phyloP scores from a whole-genome alignment of 1,140 invertebrate species.

The Pristionchus pacificus region DNA sequence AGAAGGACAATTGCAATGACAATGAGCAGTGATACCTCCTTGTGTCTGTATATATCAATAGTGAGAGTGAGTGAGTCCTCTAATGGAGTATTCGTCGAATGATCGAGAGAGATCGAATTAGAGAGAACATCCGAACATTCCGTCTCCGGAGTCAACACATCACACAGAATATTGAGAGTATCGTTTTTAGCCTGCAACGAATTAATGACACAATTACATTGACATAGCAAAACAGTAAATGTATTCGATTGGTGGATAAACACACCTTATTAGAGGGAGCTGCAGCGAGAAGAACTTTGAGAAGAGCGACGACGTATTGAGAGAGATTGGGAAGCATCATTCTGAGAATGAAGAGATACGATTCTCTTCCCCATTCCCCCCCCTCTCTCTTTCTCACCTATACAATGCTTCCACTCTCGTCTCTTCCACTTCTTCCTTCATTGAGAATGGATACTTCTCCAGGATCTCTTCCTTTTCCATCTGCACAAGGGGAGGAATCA shows the following conservation, averaged over 20 bases:
- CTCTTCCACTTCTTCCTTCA: slow-evolving; percentile 45
- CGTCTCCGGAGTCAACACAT: slow-evolving; percentile 69
- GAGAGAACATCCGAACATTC: slow-evolving; percentile 53
- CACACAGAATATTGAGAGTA: slow-evolving; percentile 94
- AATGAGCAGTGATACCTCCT: slow-evolving; percentile 85
- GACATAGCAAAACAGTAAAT: background rate
- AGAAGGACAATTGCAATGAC: slow-evolving; percentile 86
- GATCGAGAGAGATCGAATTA: slow-evolving; percentile 42
- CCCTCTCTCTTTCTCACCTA: background rate
- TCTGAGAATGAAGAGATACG: background rate
- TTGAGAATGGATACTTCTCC: slow-evolving; percentile 49
- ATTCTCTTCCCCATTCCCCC: background rate
- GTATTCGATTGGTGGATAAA: background rate
- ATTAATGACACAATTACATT: slow-evolving; percentile 10
- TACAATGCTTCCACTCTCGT: slow-evolving; percentile 45
- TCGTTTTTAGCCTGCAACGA: slow-evolving; percentile 78
- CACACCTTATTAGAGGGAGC: slow-evolving; percentile 83
- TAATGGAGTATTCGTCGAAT: slow-evolving; percentile 59
- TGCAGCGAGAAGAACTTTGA: slow-evolving; percentile 93
- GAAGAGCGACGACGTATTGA: slow-evolving; percentile 53
- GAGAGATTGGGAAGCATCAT: slow-evolving; percentile 46
- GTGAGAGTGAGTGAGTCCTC: slow-evolving; percentile 93
- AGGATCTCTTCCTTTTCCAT: slow-evolving; percentile 43
- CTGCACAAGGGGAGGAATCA: slow-evolving; percentile 31
- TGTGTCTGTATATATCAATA: slow-evolving; percentile 94